Evolutionary conservation across 2,888 invertebrate species (phyloP).

Genomic region (Hyalella azteca): DNA sequence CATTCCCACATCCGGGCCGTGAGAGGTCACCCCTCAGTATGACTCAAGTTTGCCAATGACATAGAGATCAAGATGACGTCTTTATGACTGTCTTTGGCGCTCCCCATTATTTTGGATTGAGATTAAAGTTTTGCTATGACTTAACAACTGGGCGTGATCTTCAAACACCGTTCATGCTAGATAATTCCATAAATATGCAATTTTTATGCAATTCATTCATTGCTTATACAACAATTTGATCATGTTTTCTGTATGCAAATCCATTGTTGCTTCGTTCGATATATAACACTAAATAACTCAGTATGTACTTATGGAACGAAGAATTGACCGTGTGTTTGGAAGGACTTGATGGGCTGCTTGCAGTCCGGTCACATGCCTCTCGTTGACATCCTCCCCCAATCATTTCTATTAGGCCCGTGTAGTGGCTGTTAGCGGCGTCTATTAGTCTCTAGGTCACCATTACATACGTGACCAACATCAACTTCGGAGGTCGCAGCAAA

Average conservation of each 20-base stretch:
- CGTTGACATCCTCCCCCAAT: neutral
- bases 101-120: too few relatives aligned
- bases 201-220: too few relatives aligned
- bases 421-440: conserved; percentile 36
- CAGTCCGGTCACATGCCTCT: conserved; percentile 32
- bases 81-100: neutral
- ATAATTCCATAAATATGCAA: too few relatives aligned
- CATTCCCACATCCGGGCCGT: conserved; percentile 30
- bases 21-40: conserved; percentile 23
- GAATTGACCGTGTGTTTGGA: conserved; percentile 11
- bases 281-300: too few relatives aligned
- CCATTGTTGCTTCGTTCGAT: too few relatives aligned
- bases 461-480: conserved; percentile 38
- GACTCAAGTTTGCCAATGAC: neutral
- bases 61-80: neutral
- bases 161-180: too few relatives aligned
- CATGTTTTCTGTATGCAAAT: too few relatives aligned
- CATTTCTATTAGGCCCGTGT: conserved; percentile 39
- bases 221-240: too few relatives aligned
- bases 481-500: neutral
- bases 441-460: conserved; percentile 40
- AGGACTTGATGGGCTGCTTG: conserved; percentile 20
- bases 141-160: too few relatives aligned
- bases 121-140: too few relatives aligned
- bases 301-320: too few relatives aligned